A percentile compares a stretch with the other conserved stretches of the same genome.
Evolutionary conservation across 2,888 invertebrate genomes (phyloP).

Genomic region (Cantharis lateralis): DNA sequence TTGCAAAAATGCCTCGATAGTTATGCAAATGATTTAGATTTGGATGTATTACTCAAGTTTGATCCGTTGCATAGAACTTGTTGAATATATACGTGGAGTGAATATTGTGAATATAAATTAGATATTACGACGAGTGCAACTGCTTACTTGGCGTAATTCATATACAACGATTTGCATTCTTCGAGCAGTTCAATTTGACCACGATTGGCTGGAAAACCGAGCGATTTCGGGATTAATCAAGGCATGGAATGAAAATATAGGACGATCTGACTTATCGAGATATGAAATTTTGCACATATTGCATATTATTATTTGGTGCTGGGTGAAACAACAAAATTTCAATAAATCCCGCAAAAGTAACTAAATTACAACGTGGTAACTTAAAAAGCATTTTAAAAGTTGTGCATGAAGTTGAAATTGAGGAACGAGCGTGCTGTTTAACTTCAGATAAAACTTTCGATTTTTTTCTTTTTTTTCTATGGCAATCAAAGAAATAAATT

Average conservation of each 20-base stretch:
- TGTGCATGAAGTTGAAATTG: slow-evolving; percentile 4
- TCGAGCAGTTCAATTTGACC: not conserved
- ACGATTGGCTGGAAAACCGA: not conserved
- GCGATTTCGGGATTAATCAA: not conserved
- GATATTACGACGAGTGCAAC: not conserved
- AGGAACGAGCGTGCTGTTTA: slow-evolving; percentile 7
- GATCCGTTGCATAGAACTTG: not conserved
- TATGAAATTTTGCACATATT: too few relatives aligned
- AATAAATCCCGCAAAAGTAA: not conserved
- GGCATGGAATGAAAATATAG: not conserved
- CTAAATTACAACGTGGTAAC: not conserved
- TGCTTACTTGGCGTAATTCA: not conserved
- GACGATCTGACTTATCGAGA: not conserved
- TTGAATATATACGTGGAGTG: not conserved
- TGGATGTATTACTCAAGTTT: not conserved
- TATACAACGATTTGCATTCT: not conserved
- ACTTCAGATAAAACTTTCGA: slow-evolving; percentile 14
- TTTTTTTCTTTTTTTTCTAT: slow-evolving; percentile 3
- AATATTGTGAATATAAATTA: not conserved
- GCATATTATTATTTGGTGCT: not conserved
- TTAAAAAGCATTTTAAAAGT: slow-evolving; percentile 1
- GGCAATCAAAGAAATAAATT: slow-evolving; percentile 14
- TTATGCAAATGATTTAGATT: not conserved
- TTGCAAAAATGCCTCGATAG: not conserved
- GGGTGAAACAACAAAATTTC: not conserved